Evolutionary conservation across 2,797 vertebrate species (phyloP).

Genomic region (Trichosurus vulpecula): DNA sequence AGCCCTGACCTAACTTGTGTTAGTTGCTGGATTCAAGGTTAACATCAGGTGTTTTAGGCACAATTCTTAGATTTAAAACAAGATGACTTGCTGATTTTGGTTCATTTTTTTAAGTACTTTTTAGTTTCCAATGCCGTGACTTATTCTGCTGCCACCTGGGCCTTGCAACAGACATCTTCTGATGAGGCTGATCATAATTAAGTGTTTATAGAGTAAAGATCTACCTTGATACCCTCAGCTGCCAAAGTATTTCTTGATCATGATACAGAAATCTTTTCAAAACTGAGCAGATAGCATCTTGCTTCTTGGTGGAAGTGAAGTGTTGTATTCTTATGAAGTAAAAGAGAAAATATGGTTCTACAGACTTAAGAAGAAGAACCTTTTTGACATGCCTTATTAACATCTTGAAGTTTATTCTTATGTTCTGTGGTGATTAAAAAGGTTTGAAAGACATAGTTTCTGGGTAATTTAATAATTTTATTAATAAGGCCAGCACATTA

Average conservation of each 20-base stretch:
- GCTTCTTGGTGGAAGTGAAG: neutral
- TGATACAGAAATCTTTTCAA: too few relatives aligned
- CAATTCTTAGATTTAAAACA: neutral
- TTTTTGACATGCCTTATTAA: neutral
- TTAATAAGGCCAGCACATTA: too few relatives aligned
- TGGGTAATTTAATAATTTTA: too few relatives aligned
- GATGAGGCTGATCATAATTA: neutral
- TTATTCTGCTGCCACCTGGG: neutral
- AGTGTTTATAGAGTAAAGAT: too few relatives aligned
- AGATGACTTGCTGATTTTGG: neutral
- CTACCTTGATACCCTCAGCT: too few relatives aligned
- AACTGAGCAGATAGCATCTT: too few relatives aligned
- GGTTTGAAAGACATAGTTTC: too few relatives aligned
- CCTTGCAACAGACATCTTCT: neutral
- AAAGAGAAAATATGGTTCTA: neutral
- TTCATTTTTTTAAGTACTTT: neutral
- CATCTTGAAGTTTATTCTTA: neutral
- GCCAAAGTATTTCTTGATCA: too few relatives aligned
- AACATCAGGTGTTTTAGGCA: neutral
- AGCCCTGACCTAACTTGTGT: too few relatives aligned
- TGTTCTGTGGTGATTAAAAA: neutral
- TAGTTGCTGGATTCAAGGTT: neutral
- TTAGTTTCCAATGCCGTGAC: neutral
- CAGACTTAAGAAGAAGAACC: neutral
- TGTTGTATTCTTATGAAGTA: neutral